Conservation (phyloP, 1,140 invertebrate genomes). For the Paraescarpia echinospica region DNA sequence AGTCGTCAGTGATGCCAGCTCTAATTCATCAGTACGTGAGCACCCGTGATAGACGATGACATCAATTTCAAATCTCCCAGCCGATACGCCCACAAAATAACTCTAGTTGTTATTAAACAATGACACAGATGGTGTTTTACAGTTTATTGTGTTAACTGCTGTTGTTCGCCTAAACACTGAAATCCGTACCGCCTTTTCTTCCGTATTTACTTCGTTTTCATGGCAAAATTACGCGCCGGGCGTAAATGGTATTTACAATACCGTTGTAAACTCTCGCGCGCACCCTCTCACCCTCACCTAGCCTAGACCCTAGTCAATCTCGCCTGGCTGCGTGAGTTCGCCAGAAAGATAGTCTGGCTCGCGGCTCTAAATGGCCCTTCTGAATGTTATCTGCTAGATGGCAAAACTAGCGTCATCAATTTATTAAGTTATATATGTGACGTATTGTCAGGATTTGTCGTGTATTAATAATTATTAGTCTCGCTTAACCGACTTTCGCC, state of each 20-base stretch:
- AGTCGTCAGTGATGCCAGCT: background rate
- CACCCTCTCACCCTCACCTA: background rate
- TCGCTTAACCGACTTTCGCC: too few relatives aligned
- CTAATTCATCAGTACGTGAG: background rate
- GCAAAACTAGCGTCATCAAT: too few relatives aligned
- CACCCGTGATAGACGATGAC: background rate
- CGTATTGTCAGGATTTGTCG: too few relatives aligned
- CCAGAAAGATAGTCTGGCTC: too few relatives aligned
- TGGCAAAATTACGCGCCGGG: background rate
- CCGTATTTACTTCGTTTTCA: background rate
- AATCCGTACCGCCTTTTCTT: background rate
- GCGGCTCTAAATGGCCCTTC: too few relatives aligned
- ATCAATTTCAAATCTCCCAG: background rate
- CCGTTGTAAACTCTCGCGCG: background rate
- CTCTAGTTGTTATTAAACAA: background rate
- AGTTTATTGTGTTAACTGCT: background rate
- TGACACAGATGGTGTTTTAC: background rate
- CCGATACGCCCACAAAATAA: background rate
- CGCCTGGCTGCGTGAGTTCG: too few relatives aligned
- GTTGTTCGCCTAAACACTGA: background rate
- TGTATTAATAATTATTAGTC: too few relatives aligned
- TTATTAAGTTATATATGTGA: too few relatives aligned
- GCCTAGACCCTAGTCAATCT: too few relatives aligned
- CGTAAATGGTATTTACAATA: background rate
- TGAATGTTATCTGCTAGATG: too few relatives aligned